Evolutionary conservation across 2,113 vertebrate genomes (phyloP).

Genomic region (Neotoma lepida): DNA sequence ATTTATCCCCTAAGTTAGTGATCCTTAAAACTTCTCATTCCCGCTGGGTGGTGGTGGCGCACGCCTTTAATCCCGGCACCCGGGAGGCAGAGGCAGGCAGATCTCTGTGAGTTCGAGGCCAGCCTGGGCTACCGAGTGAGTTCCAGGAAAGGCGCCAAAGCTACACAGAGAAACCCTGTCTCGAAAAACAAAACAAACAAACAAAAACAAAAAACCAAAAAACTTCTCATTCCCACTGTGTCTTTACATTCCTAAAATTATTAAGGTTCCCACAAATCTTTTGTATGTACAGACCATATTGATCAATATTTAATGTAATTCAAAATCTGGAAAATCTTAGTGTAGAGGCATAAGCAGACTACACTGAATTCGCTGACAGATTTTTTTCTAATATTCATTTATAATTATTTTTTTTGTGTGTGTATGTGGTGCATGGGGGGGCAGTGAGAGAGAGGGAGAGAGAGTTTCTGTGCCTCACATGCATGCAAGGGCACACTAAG

Average conservation of each 20-base stretch:
- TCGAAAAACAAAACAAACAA: too few relatives aligned
- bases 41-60: too few relatives aligned
- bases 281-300: background rate
- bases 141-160: too few relatives aligned
- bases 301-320: constrained; percentile 22
- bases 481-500: background rate
- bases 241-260: background rate
- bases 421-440: background rate
- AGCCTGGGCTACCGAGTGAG: too few relatives aligned
- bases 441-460: background rate
- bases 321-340: constrained; percentile 5
- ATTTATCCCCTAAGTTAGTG: background rate
- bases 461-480: background rate
- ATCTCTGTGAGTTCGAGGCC: too few relatives aligned
- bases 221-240: background rate
- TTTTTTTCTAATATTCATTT: background rate
- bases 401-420: background rate
- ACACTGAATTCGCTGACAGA: background rate
- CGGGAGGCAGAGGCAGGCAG: too few relatives aligned
- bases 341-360: background rate
- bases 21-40: background rate
- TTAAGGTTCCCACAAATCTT: background rate
- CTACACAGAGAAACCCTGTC: too few relatives aligned
- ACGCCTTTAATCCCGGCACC: too few relatives aligned
- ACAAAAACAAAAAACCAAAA: too few relatives aligned